Percentiles rank a stretch among this genome's conserved stretches.
Conservation (phyloP, 2,113 vertebrate genomes). For the Dinomys branickii region DNA sequence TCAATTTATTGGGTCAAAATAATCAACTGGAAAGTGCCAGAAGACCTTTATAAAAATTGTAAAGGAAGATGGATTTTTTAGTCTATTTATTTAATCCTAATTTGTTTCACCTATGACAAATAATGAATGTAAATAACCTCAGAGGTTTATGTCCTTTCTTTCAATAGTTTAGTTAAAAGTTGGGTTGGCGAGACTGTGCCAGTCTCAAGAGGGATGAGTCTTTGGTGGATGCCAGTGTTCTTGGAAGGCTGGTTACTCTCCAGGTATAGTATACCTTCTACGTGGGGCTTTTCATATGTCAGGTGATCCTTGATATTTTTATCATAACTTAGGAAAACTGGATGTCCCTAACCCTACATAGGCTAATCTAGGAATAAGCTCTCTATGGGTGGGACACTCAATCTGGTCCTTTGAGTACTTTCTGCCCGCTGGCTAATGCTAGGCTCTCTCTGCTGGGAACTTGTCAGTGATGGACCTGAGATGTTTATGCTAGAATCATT, state of each 20-base stretch:
- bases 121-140: too few relatives aligned
- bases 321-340: conserved; percentile 21
- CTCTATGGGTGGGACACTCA: not conserved
- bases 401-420: not conserved
- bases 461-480: not conserved
- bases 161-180: too few relatives aligned
- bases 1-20: too few relatives aligned
- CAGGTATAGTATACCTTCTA: not conserved
- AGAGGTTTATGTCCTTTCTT: too few relatives aligned
- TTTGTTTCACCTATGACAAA: too few relatives aligned
- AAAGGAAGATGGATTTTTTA: too few relatives aligned
- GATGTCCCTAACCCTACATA: not conserved
- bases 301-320: not conserved
- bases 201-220: too few relatives aligned
- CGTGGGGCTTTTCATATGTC: not conserved
- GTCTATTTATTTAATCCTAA: too few relatives aligned
- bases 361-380: not conserved
- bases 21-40: too few relatives aligned
- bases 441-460: not conserved
- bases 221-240: not conserved
- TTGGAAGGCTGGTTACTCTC: not conserved
- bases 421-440: not conserved
- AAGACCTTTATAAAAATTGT: too few relatives aligned
- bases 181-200: too few relatives aligned
- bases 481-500: not conserved